phyloP scores from a whole-genome alignment of 2,888 invertebrate species.

The Diarsia rubi region DNA sequence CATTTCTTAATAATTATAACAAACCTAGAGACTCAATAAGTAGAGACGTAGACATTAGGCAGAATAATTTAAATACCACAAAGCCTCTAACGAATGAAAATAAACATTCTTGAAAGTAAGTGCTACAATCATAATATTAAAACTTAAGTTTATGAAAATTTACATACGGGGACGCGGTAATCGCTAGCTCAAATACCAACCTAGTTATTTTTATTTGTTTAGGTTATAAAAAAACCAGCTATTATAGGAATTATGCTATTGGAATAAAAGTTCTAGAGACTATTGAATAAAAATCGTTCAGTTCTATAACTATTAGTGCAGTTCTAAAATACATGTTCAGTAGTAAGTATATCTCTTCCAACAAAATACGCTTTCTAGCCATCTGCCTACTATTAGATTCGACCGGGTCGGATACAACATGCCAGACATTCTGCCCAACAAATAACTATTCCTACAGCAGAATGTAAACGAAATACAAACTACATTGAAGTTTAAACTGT shows the following conservation, averaged over 20 bases:
- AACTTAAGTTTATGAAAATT: slow-evolving; percentile 3
- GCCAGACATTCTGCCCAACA: slow-evolving; percentile 37
- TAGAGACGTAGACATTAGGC: background rate
- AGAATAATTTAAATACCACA: slow-evolving; percentile 11
- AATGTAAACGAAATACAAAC: slow-evolving; percentile 45
- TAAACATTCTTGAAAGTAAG: background rate
- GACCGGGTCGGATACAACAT: slow-evolving; percentile 25
- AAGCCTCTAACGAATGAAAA: background rate
- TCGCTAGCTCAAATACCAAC: background rate
- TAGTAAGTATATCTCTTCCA: background rate
- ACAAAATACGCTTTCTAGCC: slow-evolving; percentile 26
- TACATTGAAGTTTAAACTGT: slow-evolving; percentile 42
- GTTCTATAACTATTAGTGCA: too few relatives aligned
- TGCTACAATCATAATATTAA: slow-evolving; percentile 10
- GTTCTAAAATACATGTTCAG: background rate
- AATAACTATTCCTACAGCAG: slow-evolving; percentile 47
- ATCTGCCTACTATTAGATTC: slow-evolving; percentile 27
- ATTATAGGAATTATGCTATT: background rate
- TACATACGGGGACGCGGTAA: background rate
- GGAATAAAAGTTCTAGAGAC: background rate
- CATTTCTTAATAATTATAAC: background rate
- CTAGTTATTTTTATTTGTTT: background rate
- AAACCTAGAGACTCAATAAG: background rate
- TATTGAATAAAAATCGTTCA: background rate
- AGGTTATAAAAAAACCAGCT: background rate